These are phyloP conservation scores for Lordiphosa fenestrarum DNA, from an alignment of 2,888 invertebrate species.

Conservation along the genomic window DNA sequence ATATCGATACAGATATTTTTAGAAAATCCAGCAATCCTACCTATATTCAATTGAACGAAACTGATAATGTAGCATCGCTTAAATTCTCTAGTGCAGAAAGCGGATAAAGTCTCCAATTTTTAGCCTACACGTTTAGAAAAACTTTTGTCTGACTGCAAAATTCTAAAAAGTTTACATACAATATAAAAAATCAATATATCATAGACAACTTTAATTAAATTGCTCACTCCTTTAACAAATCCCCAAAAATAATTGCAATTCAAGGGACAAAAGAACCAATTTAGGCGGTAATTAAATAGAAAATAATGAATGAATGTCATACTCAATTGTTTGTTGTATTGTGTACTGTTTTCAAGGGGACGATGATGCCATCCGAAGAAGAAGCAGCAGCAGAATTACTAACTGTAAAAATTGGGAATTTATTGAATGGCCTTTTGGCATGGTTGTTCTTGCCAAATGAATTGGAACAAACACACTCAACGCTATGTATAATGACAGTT, in stretches of 20 bases:
- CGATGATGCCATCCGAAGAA: constrained; percentile 28
- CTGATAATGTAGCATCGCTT: no score
- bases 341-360: constrained; percentile 14
- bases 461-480: constrained; percentile 47
- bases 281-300: constrained; percentile 29
- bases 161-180: no score
- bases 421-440: constrained; percentile 40
- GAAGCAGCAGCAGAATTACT: constrained; percentile 17
- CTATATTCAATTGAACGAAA: no score
- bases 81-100: no score
- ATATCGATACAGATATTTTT: no score
- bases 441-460: constrained; percentile 61
- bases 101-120: no score
- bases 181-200: no score
- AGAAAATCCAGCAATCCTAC: no score
- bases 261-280: constrained; percentile 16
- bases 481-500: constrained; percentile 11
- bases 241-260: neutral
- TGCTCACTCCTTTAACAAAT: no score
- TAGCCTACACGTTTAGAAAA: no score
- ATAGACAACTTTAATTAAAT: no score
- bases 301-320: constrained; percentile 20
- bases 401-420: constrained; percentile 42
- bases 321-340: neutral
- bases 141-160: no score